These are phyloP conservation scores for Hippoglossus hippoglossus DNA, from an alignment of 2,797 vertebrate genomes.

Conservation along the genomic window DNA sequence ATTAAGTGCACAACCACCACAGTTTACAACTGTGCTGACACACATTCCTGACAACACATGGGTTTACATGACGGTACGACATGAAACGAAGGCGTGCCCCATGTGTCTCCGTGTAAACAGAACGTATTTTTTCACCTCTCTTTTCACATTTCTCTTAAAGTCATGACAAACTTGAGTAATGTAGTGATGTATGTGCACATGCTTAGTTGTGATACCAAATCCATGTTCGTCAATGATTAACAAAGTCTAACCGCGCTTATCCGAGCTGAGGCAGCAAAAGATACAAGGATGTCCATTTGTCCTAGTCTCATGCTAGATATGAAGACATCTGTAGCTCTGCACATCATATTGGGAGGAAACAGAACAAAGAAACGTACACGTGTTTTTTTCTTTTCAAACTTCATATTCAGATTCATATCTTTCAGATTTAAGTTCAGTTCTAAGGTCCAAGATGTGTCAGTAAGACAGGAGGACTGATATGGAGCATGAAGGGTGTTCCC, in stretches of 20 bases:
- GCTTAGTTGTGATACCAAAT: slow-evolving; percentile 18
- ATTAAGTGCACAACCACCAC: slow-evolving; percentile 11
- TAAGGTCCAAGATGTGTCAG: not conserved
- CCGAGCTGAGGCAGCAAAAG: slow-evolving; percentile 9
- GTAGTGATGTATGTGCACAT: slow-evolving; percentile 16
- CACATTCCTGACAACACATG: slow-evolving; percentile 19
- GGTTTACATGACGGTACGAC: not conserved
- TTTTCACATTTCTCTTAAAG: not conserved
- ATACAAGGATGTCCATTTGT: slow-evolving; percentile 24
- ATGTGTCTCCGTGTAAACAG: not conserved
- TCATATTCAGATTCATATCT: not conserved
- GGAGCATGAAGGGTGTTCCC: slow-evolving; percentile 33
- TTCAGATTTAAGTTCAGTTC: not conserved
- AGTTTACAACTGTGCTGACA: slow-evolving; percentile 24
- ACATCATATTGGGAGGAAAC: not conserved
- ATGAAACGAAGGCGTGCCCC: not conserved
- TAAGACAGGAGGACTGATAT: slow-evolving; percentile 19
- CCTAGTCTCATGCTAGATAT: slow-evolving; percentile 27
- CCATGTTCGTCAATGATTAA: slow-evolving; percentile 55
- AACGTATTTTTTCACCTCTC: not conserved
- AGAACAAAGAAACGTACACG: not conserved
- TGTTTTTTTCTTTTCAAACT: not conserved
- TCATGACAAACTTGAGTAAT: slow-evolving; percentile 12
- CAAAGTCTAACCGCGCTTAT: slow-evolving; percentile 25
- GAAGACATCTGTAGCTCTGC: not conserved